Evolutionary conservation across 2,888 invertebrate genomes (phyloP).

Genomic region (Ypsolopha sequella): DNA sequence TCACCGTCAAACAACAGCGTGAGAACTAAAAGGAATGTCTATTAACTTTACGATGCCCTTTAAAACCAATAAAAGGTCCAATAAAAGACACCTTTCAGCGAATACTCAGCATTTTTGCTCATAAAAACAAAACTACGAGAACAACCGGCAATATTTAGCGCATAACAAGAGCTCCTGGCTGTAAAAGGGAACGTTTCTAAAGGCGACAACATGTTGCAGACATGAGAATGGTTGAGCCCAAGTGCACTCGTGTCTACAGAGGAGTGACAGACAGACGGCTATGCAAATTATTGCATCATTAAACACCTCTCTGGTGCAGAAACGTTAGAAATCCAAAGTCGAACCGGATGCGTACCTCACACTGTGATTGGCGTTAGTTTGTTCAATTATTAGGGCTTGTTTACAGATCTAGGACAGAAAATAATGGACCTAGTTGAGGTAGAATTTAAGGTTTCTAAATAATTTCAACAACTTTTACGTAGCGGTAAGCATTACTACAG

Average conservation of each 20-base stretch:
- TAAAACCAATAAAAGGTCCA: not conserved
- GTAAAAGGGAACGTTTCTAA: conserved; percentile 37
- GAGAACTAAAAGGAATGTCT: no score
- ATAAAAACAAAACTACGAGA: not conserved
- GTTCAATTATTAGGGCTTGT: conserved; percentile 34
- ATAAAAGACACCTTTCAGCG: not conserved
- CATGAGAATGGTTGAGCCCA: conserved; percentile 48
- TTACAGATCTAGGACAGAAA: conserved; percentile 3
- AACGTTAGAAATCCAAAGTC: conserved; percentile 3
- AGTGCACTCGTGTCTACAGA: conserved; percentile 8
- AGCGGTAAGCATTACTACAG: no score
- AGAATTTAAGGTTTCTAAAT: no score
- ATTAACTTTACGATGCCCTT: no score
- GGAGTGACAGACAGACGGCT: conserved; percentile 39
- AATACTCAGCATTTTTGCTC: not conserved
- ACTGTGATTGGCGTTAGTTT: conserved; percentile 53
- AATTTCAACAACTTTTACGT: no score
- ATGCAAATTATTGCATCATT: conserved; percentile 69
- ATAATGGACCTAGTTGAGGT: no score
- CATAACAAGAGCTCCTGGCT: conserved; percentile 40
- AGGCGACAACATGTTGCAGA: conserved; percentile 31
- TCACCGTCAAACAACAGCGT: no score
- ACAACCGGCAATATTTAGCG: conserved; percentile 12
- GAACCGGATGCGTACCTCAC: conserved; percentile 32
- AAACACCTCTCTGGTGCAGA: conserved; percentile 49